phyloP scores from a whole-genome alignment of 2,888 invertebrate species.

The Cheilosia vulpina region DNA sequence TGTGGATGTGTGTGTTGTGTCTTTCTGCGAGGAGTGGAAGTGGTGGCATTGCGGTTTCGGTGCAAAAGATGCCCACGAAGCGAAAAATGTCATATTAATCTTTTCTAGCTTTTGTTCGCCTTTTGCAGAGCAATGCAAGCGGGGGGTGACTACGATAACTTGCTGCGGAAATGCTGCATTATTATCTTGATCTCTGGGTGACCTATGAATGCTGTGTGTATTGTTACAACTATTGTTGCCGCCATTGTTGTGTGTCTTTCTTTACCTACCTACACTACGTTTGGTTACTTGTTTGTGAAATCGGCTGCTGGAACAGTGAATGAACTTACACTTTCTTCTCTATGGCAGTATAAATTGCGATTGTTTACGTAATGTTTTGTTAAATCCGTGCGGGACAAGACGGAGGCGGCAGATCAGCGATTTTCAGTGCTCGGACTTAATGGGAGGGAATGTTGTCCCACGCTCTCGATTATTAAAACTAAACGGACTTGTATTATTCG shows the following conservation, averaged over 20 bases:
- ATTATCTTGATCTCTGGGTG: slow-evolving; percentile 69
- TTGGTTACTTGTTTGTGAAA: slow-evolving; percentile 40
- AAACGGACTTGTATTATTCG: slow-evolving; percentile 17
- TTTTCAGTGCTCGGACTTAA: slow-evolving; percentile 23
- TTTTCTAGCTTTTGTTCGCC: slow-evolving; percentile 40
- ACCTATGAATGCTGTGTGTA: slow-evolving; percentile 64
- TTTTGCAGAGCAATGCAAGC: neutral
- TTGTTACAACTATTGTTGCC: slow-evolving; percentile 54
- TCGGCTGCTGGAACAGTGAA: slow-evolving; percentile 57
- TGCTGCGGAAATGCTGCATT: slow-evolving; percentile 69
- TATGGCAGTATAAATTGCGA: slow-evolving; percentile 52
- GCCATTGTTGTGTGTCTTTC: slow-evolving; percentile 32
- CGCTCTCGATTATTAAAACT: slow-evolving; percentile 39
- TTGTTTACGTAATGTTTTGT: slow-evolving; percentile 66
- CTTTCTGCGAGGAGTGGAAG: slow-evolving; percentile 3
- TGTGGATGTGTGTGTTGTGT: slow-evolving; percentile 32
- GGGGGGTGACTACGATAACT: slow-evolving; percentile 37
- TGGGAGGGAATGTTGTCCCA: slow-evolving; percentile 56
- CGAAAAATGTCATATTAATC: slow-evolving; percentile 68
- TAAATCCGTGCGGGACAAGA: slow-evolving; percentile 17
- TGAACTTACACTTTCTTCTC: slow-evolving; percentile 71
- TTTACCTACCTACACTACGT: slow-evolving; percentile 1
- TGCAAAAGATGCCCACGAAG: slow-evolving; percentile 62
- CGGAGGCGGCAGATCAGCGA: neutral
- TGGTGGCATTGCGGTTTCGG: neutral